phyloP scores from a whole-genome alignment of 2,797 vertebrate species.

The Lutra lutra region DNA sequence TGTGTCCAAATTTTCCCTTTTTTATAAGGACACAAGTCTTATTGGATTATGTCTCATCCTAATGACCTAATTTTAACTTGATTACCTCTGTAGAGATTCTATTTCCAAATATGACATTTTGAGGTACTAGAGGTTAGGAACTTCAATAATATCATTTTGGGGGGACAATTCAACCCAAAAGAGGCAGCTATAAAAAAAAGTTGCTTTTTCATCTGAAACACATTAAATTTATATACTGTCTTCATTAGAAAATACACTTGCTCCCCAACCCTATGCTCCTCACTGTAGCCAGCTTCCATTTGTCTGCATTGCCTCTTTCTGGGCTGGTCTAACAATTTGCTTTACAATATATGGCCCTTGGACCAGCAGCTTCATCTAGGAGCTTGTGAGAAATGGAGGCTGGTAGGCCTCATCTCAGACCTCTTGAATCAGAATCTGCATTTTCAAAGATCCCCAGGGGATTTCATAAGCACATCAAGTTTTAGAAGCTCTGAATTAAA shows the following conservation, averaged over 20 bases:
- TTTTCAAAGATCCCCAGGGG: background rate
- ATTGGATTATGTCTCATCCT: background rate
- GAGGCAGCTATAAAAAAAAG: background rate
- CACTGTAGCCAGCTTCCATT: background rate
- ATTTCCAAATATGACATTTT: conserved; percentile 6
- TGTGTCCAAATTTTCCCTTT: background rate
- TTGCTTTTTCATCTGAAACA: background rate
- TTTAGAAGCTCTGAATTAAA: background rate
- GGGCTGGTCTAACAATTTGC: background rate
- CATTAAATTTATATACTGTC: background rate
- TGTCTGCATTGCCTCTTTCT: background rate
- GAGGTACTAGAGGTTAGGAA: background rate
- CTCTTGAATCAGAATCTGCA: background rate
- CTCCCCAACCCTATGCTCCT: background rate
- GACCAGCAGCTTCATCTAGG: background rate
- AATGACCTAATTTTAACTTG: background rate
- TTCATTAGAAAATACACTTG: background rate
- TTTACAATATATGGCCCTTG: background rate
- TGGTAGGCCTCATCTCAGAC: background rate
- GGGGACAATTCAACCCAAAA: background rate
- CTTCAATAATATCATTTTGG: background rate
- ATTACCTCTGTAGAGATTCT: background rate
- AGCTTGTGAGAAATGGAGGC: background rate
- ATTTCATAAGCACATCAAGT: background rate
- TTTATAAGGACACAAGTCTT: background rate